Base-by-base conservation (phyloP, 2,888 invertebrate genomes). In the Halocaridina rubra region DNA sequence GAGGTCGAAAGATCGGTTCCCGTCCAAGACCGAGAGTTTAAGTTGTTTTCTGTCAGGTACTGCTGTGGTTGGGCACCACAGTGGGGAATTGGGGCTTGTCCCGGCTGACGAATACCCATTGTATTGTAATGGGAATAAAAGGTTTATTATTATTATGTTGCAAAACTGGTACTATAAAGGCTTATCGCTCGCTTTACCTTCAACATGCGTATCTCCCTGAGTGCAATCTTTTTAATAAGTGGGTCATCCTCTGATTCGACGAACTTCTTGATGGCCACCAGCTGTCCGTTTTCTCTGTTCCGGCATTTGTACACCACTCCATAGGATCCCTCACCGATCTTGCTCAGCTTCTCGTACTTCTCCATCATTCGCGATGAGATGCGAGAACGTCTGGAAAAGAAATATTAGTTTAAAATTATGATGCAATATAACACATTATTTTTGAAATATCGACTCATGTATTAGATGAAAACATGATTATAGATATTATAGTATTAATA, bases 181-280 rank as follows among this genome's bases (percentile, higher is more conserved):
- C n/a, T n/a, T n/a, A n/a, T n/a, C n/a, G n/a, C n/a, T n/a, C n/a
- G n/a, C n/a, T n/a, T 89, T 91, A 97, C 98, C 94, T 98, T 98
- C 5, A 98, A 93, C 92, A 98, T 95, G 89, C 97, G 93, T 90
- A 98, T 97, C 92, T 98, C 98, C 89, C 98, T 92, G 77, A 98
- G 93, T 0, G 98, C 98, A 89, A 98, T 98, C 92, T 98, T 98
- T 90, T 98, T 93, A 89, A 98, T 98, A 71, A 98, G 94, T 8
- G 97, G 97, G 92, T 98, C 98, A 90, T 98, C 98, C 91, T 98
- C 98, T 84, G 97, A 97, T 91, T 98, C 98, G 13, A 98, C 95
- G 91, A 98, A 98, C 91, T 98, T 96, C 92, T 98, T 98, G 88
- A 98, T 97, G 61, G 98, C 98, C 61, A 98, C 98, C 85, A 98